Conservation (phyloP, 2,113 vertebrate species). For the Pomatorhinus ruficollis region DNA sequence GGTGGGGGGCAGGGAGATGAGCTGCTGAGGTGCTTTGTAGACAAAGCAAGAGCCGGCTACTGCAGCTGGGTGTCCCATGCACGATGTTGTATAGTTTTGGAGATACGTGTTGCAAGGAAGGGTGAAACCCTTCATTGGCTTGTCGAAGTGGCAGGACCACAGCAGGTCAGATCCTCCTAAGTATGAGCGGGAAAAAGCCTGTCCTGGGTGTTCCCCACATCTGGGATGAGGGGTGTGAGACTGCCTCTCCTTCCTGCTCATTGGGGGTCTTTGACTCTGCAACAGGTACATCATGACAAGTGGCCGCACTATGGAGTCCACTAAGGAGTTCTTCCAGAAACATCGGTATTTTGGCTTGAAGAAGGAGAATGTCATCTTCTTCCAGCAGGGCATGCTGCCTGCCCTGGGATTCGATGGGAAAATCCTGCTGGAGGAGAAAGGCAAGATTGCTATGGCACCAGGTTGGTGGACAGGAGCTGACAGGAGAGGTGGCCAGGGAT, state of each 20-base stretch:
- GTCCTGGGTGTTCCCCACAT: fast-evolving
- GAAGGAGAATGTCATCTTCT: conserved; percentile 86
- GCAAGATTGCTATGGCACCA: conserved; percentile 93
- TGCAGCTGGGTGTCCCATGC: not conserved
- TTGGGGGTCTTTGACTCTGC: not conserved
- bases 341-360: conserved; percentile 88
- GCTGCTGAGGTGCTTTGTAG: not conserved
- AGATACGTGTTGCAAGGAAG: not conserved
- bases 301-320: conserved; percentile 90
- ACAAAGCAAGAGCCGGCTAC: not conserved
- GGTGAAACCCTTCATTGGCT: not conserved
- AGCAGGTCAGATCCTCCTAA: not conserved
- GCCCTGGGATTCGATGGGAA: conserved; percentile 92
- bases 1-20: fast-evolving
- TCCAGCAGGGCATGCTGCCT: conserved; percentile 98
- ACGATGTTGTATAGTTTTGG: not conserved
- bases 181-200: not conserved
- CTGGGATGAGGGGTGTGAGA: not conserved
- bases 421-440: conserved; percentile 90
- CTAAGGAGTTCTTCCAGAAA: conserved; percentile 86
- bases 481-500: fast-evolving
- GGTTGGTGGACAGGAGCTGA: conserved; percentile 66
- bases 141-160: not conserved
- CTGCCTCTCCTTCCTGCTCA: not conserved
- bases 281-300: conserved; percentile 98